Evolutionary conservation across 1,140 invertebrate genomes (phyloP).

Genomic region (Kradibia gibbosae): DNA sequence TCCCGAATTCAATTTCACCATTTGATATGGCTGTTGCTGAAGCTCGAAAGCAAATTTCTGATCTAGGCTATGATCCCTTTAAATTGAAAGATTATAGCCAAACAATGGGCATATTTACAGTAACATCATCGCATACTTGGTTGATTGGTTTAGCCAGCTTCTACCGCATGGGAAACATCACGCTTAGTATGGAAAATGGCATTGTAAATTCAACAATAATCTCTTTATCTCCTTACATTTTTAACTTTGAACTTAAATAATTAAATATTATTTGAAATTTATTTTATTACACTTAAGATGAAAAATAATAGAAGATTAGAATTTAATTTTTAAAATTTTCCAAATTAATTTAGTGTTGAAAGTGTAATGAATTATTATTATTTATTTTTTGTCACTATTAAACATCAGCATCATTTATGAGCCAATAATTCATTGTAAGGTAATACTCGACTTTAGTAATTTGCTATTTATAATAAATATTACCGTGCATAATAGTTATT

Average conservation of each 20-base stretch:
- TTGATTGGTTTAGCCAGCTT: slow-evolving; percentile 85
- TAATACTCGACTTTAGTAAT: too few relatives aligned
- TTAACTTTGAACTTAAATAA: background rate
- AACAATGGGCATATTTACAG: slow-evolving; percentile 78
- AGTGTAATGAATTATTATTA: too few relatives aligned
- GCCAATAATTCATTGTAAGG: too few relatives aligned
- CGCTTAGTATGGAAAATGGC: slow-evolving; percentile 81
- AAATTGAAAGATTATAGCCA: slow-evolving; percentile 80
- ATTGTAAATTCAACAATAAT: slow-evolving; percentile 68
- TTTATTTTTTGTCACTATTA: too few relatives aligned
- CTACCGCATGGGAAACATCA: slow-evolving; percentile 86
- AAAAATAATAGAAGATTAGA: too few relatives aligned
- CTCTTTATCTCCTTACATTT: background rate
- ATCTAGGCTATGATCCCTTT: slow-evolving; percentile 83
- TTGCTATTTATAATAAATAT: too few relatives aligned
- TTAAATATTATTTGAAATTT: background rate
- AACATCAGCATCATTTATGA: too few relatives aligned
- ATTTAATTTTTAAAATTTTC: too few relatives aligned
- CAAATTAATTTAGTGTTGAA: too few relatives aligned
- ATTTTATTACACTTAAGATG: too few relatives aligned
- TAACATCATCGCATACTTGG: slow-evolving; percentile 82
- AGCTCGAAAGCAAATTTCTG: slow-evolving; percentile 79
- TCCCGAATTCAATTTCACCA: slow-evolving; percentile 89
- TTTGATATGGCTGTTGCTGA: slow-evolving; percentile 86
- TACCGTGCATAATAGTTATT: too few relatives aligned